These are phyloP conservation scores for Abramis brama DNA, from an alignment of 2,113 vertebrate genomes.

Conservation along the genomic window DNA sequence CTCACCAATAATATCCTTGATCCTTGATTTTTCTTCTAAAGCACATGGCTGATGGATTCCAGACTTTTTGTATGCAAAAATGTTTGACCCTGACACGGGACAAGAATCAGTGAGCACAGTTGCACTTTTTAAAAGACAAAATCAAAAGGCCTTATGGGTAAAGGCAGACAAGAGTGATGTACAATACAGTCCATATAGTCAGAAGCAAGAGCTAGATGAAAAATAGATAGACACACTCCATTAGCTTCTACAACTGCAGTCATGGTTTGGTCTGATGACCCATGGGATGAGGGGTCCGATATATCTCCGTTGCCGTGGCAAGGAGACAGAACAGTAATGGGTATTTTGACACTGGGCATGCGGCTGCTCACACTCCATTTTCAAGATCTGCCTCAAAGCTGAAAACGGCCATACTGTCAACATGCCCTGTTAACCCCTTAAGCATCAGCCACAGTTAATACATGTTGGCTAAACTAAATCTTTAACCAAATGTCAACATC, in stretches of 20 bases:
- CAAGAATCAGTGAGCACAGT: neutral
- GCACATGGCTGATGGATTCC: neutral
- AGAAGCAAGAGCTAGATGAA: constrained; percentile 19
- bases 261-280: constrained; percentile 29
- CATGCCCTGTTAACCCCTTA: constrained; percentile 26
- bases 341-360: constrained; percentile 32
- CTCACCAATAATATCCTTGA: neutral
- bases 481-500: constrained; percentile 30
- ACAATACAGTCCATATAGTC: constrained; percentile 5
- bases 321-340: constrained; percentile 35
- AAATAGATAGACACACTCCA: constrained; percentile 38
- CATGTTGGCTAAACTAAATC: neutral
- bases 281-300: constrained; percentile 33
- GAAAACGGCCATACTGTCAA: neutral
- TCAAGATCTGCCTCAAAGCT: constrained; percentile 24
- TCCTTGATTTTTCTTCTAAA: neutral
- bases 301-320: constrained; percentile 10
- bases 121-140: neutral
- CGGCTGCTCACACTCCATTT: constrained; percentile 20
- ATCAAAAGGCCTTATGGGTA: neutral
- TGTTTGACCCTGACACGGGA: constrained; percentile 9
- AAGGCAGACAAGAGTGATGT: neutral
- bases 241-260: constrained; percentile 40
- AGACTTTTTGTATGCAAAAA: constrained; percentile 10
- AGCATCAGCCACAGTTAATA: neutral